Evolutionary conservation across 2,888 invertebrate species (phyloP), one percentile per base, ranked within the genome.

Genomic region (Machimus rusticus): DNA sequence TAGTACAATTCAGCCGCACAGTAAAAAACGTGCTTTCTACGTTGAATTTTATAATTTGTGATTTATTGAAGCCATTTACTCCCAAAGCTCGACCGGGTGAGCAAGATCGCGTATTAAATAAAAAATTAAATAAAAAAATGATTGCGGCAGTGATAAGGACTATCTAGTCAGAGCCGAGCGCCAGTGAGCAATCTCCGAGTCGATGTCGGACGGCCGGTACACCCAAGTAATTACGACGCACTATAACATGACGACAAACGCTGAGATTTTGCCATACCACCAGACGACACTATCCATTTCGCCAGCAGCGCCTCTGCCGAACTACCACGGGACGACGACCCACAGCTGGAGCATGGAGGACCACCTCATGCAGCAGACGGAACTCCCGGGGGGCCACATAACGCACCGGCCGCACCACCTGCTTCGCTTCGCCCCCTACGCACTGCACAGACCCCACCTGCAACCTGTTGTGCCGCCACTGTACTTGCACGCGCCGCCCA

Each of bases 371-470:
- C 87, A 91, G 89, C 92, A 93, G 91, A 93, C 93, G 89, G 93
- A 93, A 89, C 89, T 93, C 89, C 92, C 93, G 86, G 92, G 92
- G 87, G 82, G 88, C 46, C 88, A 90, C 91, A 90, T 92, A 88
- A 91, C 92, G 87, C 90, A 90, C 88, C 91, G 91, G 89, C 88
- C 89, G 86, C 92, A 92, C 90, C 92, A 92, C 90, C 90, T 92
- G 90, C 91, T 93, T 89, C 91, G 93, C 87, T 93, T 93, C 89
- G 94, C 95, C 92, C 95, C 95, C 90, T 95, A 95, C 91, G 94
- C 95, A 91, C 93, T 96, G 90, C 95, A 96, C 93, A 94, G 95
- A 92, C 95, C 95, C 89, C 94, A 95, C 91, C 92, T 94, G 91
- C 89, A 90, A 90, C 81, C 89, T 89, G 89, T 88, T 34, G 87